These are phyloP conservation scores for Syrphus vitripennis DNA, from an alignment of 2,888 invertebrate species.

Conservation along the genomic window DNA sequence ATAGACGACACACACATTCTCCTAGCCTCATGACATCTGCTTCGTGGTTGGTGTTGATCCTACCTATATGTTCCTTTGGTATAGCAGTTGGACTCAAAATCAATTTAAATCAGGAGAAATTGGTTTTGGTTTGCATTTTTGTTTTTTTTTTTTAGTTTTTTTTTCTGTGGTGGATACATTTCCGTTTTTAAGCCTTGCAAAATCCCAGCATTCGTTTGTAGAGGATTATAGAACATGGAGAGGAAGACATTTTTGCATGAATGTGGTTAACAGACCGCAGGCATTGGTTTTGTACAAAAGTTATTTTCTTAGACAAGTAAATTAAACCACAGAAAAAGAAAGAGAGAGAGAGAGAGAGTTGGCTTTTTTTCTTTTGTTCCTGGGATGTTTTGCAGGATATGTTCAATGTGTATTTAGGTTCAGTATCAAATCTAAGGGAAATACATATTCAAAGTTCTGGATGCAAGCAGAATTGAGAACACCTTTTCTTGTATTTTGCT, in stretches of 20 bases:
- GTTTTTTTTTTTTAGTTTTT: not conserved
- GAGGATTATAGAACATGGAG: not conserved
- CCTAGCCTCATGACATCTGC: conserved; percentile 30
- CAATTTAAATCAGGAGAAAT: conserved; percentile 45
- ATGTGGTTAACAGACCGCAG: conserved; percentile 25
- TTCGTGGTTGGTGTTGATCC: conserved; percentile 38
- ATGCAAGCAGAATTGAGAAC: not conserved
- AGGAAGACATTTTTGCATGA: conserved; percentile 19
- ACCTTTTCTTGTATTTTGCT: not conserved
- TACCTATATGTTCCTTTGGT: not conserved
- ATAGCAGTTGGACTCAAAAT: conserved; percentile 12
- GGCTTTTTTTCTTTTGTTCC: not conserved
- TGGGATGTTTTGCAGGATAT: not conserved
- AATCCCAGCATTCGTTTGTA: conserved; percentile 21
- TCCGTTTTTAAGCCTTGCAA: conserved; percentile 10
- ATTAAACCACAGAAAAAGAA: conserved; percentile 9
- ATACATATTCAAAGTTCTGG: not conserved
- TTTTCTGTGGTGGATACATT: conserved; percentile 24
- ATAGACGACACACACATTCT: not conserved
- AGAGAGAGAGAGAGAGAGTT: not conserved
- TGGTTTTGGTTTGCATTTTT: not conserved
- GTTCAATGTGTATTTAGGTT: not conserved
- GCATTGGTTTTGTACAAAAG: conserved; percentile 8
- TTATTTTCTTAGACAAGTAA: conserved; percentile 34
- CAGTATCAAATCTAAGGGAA: not conserved